Evolutionary conservation across 53 echinoderm and acorn worm genomes (phyloP), one percentile per base, ranked within the genome.

Genomic region (Paracentrotus lividus): DNA sequence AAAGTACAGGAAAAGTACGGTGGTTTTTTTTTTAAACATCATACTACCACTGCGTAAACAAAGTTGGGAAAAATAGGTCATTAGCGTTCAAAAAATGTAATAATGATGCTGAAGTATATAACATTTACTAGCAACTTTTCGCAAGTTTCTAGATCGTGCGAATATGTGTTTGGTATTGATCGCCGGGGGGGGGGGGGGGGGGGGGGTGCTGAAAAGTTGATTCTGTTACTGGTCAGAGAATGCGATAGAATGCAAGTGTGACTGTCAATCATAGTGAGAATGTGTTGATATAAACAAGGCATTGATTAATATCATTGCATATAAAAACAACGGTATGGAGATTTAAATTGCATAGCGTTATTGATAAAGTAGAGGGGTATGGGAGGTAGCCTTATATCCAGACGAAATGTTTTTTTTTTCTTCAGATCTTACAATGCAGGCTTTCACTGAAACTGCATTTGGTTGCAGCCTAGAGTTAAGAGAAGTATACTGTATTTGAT

Each of bases 261-360:
- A 69, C 69, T 69, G 69, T 69, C 69, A 69, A 34, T 69, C 69
- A 69, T 8, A 36, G 69, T 3, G 13, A 5, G 36, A 4, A 33
- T 69, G 69, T 69, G 69, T 69, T 69, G 69, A 69, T 36, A 69
- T 27, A 36, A 69, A 69, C 69, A 69, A 36, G 36, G 34, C 36
- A 69, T 69, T 69, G 69, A 69, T 40, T 69, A 69, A 38, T 69
- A 69, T 69, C 69, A 69, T 14, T 38, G 69, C 69, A 69, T 69
- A 69, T 69, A 34, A 69, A 4, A 34, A 36, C 69, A 69, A 34
- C 13, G 14, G 36, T 27, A 4, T 34, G 31, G 61, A 13, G 31
- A 66, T 20, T 10, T 55, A 15, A 15, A 55, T n/a, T 3, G 36
- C 36, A 20, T 34, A 26, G 72, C 51, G 51, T 51, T 51, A 51